Conservation (phyloP, 2,113 vertebrate species). For the Oreotrochilus melanogaster region DNA sequence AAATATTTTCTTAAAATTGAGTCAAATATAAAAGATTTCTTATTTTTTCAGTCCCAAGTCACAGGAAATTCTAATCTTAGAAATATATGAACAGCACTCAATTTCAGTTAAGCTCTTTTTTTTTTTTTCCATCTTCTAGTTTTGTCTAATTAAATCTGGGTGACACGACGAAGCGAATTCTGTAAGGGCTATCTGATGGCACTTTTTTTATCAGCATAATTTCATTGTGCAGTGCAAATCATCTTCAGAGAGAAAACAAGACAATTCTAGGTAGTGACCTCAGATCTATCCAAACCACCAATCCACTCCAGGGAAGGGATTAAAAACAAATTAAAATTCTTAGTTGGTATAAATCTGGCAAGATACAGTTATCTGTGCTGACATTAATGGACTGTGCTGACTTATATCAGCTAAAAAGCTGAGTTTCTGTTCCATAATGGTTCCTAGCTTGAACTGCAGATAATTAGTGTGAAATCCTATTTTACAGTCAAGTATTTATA, state of each 20-base stretch:
- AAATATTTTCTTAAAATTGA: not conserved
- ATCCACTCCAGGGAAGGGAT: not conserved
- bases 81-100: not conserved
- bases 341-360: not conserved
- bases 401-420: not conserved
- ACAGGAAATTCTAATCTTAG: not conserved
- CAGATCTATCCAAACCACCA: not conserved
- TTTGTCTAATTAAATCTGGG: slow-evolving; percentile 25
- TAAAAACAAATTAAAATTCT: not conserved
- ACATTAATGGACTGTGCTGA: not conserved
- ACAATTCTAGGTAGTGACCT: not conserved
- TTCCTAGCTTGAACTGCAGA: not conserved
- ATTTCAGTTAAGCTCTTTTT: not conserved
- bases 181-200: not conserved
- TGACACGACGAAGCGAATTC: not conserved
- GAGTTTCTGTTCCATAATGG: not conserved
- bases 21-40: not conserved
- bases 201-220: slow-evolving; percentile 3
- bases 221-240: not conserved
- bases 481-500: not conserved
- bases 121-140: not conserved
- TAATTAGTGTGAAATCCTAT: not conserved
- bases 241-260: not conserved
- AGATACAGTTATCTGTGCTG: not conserved
- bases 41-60: not conserved